Conservation (phyloP, 1,140 invertebrate genomes). For the Rhagoletis zephyria region DNA sequence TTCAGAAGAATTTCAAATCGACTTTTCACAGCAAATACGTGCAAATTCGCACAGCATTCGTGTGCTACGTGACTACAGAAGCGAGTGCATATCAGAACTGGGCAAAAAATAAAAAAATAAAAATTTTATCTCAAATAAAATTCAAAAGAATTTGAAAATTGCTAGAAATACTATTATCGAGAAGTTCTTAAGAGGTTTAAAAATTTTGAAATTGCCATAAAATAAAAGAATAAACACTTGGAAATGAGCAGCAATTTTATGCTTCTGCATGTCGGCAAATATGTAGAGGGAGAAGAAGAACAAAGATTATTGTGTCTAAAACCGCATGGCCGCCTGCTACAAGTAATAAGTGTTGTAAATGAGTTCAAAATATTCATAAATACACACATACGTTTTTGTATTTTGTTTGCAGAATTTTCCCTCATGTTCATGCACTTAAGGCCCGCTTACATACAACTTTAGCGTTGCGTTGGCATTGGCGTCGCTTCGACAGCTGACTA, state of each 20-base stretch:
- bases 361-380: neutral
- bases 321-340: neutral
- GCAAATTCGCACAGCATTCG: neutral
- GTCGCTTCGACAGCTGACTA: no score
- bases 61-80: conserved; percentile 14
- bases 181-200: neutral
- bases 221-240: neutral
- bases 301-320: no score
- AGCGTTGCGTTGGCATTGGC: no score
- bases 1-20: no score
- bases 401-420: no score
- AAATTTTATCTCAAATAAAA: neutral
- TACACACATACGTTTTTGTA: no score
- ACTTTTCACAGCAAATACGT: no score
- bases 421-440: no score
- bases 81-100: neutral
- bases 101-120: neutral
- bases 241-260: neutral
- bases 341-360: conserved; percentile 15
- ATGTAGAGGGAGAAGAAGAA: no score
- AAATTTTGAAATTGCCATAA: conserved; percentile 19
- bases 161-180: neutral
- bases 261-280: neutral
- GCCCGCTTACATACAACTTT: no score
- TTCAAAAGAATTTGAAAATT: neutral